Conservation (phyloP, 1,140 invertebrate genomes). For the Platorchestia sp. region DNA sequence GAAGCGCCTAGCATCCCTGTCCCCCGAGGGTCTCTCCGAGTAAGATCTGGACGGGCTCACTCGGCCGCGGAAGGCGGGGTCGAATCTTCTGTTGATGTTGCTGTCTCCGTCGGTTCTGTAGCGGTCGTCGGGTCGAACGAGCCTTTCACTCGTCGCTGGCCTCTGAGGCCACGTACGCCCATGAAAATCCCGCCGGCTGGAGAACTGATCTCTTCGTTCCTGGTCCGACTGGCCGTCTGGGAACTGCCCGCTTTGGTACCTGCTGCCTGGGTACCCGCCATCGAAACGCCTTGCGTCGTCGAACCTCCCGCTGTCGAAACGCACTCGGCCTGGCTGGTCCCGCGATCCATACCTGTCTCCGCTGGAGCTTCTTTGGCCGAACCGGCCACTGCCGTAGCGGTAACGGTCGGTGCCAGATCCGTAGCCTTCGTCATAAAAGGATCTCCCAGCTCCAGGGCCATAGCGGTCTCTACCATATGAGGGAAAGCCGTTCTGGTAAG, state of each 20-base stretch:
- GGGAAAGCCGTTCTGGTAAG: not conserved
- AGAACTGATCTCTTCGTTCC: slow-evolving; percentile 37
- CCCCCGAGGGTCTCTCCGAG: not conserved
- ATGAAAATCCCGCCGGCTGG: slow-evolving; percentile 29
- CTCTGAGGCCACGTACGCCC: slow-evolving; percentile 34
- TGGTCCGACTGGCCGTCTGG: slow-evolving; percentile 15
- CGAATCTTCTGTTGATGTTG: slow-evolving; percentile 52
- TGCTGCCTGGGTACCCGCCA: slow-evolving; percentile 6
- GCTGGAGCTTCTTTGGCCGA: not conserved
- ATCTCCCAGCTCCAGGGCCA: not conserved
- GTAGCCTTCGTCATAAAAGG: slow-evolving; percentile 17
- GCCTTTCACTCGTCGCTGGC: slow-evolving; percentile 10
- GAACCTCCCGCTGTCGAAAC: slow-evolving; percentile 5
- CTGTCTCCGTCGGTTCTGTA: slow-evolving; percentile 44
- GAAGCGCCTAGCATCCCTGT: slow-evolving; percentile 2
- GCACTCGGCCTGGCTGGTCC: slow-evolving; percentile 23
- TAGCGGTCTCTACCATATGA: not conserved
- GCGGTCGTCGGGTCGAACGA: not conserved
- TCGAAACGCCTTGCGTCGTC: not conserved
- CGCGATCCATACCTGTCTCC: not conserved
- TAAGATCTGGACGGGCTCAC: not conserved
- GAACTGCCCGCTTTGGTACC: slow-evolving; percentile 20
- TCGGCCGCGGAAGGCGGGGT: not conserved
- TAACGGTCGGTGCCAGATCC: slow-evolving; percentile 3
- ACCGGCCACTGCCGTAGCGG: not conserved